Evolutionary conservation across 2,888 invertebrate species (phyloP), one percentile per base, ranked within the genome.

Genomic region (Leucophenga maculata): DNA sequence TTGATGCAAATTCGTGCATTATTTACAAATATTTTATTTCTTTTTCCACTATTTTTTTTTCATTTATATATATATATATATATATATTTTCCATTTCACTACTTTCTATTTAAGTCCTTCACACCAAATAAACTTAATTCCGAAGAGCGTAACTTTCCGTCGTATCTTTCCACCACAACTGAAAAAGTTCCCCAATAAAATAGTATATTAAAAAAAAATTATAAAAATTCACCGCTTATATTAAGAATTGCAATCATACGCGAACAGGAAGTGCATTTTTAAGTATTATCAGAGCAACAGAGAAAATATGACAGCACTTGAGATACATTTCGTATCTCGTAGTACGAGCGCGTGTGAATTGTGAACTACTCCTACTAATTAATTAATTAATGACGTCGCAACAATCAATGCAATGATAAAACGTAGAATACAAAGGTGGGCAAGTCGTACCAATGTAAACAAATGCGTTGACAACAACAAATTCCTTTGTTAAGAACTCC

Each of bases 381-480:
- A 78, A n/a, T 77, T 75, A 78, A 80, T 83, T 78, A 82, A 75
- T 79, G 77, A 72, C 72, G 74, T 74, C 77, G 72, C 72, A 70
- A 8, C 72, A 70, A 8, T 48, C n/a, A 76, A 69, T 83, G 82
- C 83, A 74, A 72, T 76, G 70, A 57, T 76, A 73, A 73, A 75
- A 65, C 79, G 83, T 78, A 79, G 74, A 81, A 72, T 71, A 65
- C 69, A 75, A 71, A 79, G 72, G 65, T 75, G 68, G 72, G 57
- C 73, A 60, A 69, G 70, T 68, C 69, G 31, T 62, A 59, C 26
- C 50, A 50, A 6, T 50, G 50, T 50, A 6, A 26, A 26, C 26
- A 26, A n/a, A 3, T 26, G 26, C 26, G 26, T 26, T 26, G 26
- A 26, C 26, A 26, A 26, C 26, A 26, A 26, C 26, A 26, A 2